These are phyloP conservation scores for Microchirus variegatus DNA, from an alignment of 2,797 vertebrate species.

Conservation along the genomic window DNA sequence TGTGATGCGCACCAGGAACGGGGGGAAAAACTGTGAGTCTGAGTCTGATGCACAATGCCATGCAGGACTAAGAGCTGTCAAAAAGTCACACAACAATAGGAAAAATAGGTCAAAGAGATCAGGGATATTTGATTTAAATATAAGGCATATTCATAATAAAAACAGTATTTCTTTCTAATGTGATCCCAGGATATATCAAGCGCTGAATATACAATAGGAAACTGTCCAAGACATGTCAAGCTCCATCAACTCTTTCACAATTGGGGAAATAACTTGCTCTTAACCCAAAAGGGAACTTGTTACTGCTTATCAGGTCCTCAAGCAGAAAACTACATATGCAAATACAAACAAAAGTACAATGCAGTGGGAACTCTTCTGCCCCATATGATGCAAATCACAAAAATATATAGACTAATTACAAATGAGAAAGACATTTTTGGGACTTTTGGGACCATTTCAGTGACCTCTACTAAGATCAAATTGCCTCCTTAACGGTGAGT, in stretches of 20 bases:
- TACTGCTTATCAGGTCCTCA: no score
- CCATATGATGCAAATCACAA: no score
- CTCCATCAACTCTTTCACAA: neutral
- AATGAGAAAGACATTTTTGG: no score
- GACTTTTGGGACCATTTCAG: no score
- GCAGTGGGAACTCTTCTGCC: no score
- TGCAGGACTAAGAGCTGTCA: slow-evolving; percentile 11
- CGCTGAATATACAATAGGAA: neutral
- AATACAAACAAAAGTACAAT: no score
- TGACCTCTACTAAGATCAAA: no score
- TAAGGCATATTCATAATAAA: slow-evolving; percentile 19
- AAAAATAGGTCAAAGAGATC: slow-evolving; percentile 31
- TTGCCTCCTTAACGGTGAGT: no score
- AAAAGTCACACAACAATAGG: slow-evolving; percentile 18
- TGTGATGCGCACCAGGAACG: slow-evolving; percentile 9
- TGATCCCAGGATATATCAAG: neutral
- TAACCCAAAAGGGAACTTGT: no score
- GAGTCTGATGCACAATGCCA: slow-evolving; percentile 6
- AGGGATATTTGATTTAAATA: slow-evolving; percentile 11
- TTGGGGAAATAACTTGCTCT: no score
- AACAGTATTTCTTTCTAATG: slow-evolving; percentile 12
- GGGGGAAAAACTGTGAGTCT: slow-evolving; percentile 10
- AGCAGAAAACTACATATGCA: no score
- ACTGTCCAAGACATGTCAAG: neutral
- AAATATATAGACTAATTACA: no score